Evolutionary conservation across 2,888 invertebrate species (phyloP).

Genomic region (Adineta ricciae): DNA sequence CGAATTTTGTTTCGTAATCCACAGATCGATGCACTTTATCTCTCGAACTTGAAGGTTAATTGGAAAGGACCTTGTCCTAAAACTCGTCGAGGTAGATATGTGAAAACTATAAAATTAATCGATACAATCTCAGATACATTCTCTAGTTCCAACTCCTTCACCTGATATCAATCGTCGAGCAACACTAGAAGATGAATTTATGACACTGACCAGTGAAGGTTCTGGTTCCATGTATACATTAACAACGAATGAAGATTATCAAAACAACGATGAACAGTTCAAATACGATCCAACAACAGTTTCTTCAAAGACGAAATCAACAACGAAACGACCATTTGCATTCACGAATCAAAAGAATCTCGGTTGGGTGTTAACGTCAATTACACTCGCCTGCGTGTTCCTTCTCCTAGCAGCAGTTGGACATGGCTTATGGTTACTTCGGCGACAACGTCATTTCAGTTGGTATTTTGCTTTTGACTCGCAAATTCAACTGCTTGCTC

Average conservation of each 20-base stretch:
- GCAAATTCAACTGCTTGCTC: not conserved
- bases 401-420: not conserved
- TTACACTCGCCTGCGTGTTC: not conserved
- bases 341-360: not conserved
- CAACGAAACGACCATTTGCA: not conserved
- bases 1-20: not conserved
- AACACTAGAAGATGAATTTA: not conserved
- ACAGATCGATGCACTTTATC: not conserved
- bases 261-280: not conserved
- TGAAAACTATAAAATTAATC: not conserved
- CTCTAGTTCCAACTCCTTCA: not conserved
- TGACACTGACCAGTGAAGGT: not conserved
- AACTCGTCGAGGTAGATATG: not conserved
- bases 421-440: not conserved
- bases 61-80: not conserved
- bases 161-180: not conserved
- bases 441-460: not conserved
- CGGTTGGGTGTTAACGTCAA: not conserved
- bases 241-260: not conserved
- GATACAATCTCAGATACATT: not conserved
- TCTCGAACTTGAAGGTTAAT: not conserved
- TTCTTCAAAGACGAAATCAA: not conserved
- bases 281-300: not conserved
- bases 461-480: not conserved
- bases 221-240: not conserved